These are phyloP conservation scores for Pachyrhynchus sulphureomaculatus DNA, from an alignment of 1,140 invertebrate genomes.

Conservation along the genomic window DNA sequence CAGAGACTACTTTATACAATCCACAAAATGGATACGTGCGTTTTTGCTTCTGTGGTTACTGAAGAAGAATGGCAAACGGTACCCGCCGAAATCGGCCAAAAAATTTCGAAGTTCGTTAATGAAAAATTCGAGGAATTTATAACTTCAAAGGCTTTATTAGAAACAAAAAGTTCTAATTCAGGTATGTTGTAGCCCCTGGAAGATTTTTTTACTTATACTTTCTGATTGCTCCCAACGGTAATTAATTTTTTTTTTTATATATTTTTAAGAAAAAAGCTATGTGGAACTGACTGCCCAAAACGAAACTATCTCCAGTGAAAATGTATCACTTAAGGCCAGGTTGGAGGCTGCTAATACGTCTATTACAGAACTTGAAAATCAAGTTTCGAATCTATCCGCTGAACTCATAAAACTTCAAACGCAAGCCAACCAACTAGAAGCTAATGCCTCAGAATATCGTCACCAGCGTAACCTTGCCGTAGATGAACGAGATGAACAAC, in stretches of 20 bases:
- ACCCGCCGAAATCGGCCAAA: constrained; percentile 54
- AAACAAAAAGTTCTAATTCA: constrained; percentile 60
- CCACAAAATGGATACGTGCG: constrained; percentile 27
- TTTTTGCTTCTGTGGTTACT: constrained; percentile 43
- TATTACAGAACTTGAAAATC: constrained; percentile 61
- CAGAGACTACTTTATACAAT: background rate
- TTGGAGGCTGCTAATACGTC: constrained; percentile 63
- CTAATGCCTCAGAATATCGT: constrained; percentile 56
- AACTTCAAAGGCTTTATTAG: constrained; percentile 68
- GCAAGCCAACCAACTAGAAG: constrained; percentile 57
- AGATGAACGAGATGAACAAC: constrained; percentile 71
- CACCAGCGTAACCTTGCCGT: constrained; percentile 63
- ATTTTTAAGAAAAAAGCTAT: constrained; percentile 60
- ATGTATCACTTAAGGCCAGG: constrained; percentile 64
- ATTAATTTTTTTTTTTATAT: background rate
- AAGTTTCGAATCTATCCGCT: constrained; percentile 59
- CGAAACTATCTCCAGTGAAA: constrained; percentile 60
- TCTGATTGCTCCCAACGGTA: too few relatives aligned
- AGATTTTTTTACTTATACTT: constrained; percentile 1
- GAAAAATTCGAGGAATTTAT: constrained; percentile 68
- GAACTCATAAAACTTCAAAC: constrained; percentile 67
- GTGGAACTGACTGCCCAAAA: constrained; percentile 59
- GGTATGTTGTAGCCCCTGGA: constrained; percentile 52
- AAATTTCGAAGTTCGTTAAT: constrained; percentile 64
- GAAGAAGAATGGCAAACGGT: constrained; percentile 55